Base-by-base conservation (phyloP, 1,140 invertebrate species). In the Neotoxoptera formosana region DNA sequence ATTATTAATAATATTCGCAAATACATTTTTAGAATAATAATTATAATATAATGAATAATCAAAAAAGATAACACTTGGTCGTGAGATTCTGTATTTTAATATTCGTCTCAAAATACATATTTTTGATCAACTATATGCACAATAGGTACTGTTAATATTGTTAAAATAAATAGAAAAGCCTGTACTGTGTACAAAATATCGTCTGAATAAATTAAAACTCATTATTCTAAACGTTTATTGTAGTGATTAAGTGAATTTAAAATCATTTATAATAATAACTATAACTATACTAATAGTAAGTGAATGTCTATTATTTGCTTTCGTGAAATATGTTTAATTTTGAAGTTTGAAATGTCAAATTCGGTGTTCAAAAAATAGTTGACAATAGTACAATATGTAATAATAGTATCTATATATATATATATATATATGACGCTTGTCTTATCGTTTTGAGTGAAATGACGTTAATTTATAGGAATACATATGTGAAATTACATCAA, bases 401-500 rank as follows among this genome's bases (percentile, higher is more conserved):
- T 45, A 41, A 36, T 41, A 41, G 11, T 25, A 86, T 48, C 25
- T 67, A 67, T 7, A 30, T n/a, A 45, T 14, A 7, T 9, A 41
- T 45, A 45, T 8, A 45, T 20, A 48, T 83, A 21, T 3, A 11
- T 48, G 47, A 87, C 47, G n/a, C 17, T n/a, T 48, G 17, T 51
- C 17, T 30, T 34, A 47, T 23, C 86, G 17, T 48, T 48, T 87
- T 11, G 2, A 45, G 30, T 30, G n/a, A 87, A 51, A 87, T 21
- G 47, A 87, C 86, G 86, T 51, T 48, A 87, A 48, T 87, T 87
- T 48, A 86, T n/a, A 30, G 7, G 81, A 87, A 48, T 47, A 34
- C 30, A 11, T 87, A 87, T 51, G 86, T 17, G 30, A 87, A 87
- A 87, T 87, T 87, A 87, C 86, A 87, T 48, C 20, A 87, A 87